Percentiles rank a stretch among this genome's conserved stretches.
phyloP scores from a whole-genome alignment of 2,888 invertebrate species.

The Parnassius smintheus region DNA sequence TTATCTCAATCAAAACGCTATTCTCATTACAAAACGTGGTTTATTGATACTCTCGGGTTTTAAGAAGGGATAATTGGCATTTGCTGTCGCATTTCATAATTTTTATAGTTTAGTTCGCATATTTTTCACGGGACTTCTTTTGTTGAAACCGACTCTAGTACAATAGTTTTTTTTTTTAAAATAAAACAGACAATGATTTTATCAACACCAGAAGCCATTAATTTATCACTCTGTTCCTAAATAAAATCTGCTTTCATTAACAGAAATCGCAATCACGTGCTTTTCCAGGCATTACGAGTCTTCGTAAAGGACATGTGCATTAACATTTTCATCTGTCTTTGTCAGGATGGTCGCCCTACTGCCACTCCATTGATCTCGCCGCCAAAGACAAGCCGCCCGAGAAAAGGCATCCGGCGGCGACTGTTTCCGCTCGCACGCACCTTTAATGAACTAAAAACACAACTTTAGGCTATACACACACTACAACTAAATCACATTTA shows the following conservation, averaged over 20 bases:
- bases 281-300: not conserved
- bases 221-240: not conserved
- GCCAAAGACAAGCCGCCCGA: constrained; percentile 66
- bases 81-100: no score
- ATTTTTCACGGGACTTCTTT: no score
- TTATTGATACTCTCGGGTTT: no score
- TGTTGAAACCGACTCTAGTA: no score
- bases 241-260: not conserved
- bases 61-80: no score
- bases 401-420: constrained; percentile 72
- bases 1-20: no score
- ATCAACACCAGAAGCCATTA: no score
- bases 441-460: constrained; percentile 74
- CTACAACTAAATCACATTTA: not conserved
- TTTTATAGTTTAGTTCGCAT: no score
- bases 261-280: not conserved
- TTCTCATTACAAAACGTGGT: no score
- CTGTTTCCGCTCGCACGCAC: constrained; percentile 71
- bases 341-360: constrained; percentile 43
- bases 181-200: no score
- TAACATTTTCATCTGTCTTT: constrained; percentile 16
- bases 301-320: not conserved
- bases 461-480: constrained; percentile 33
- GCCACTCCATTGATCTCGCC: constrained; percentile 64
- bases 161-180: no score